phyloP scores from a whole-genome alignment of 2,113 vertebrate species.

The Petrocephalus microphthalmus region DNA sequence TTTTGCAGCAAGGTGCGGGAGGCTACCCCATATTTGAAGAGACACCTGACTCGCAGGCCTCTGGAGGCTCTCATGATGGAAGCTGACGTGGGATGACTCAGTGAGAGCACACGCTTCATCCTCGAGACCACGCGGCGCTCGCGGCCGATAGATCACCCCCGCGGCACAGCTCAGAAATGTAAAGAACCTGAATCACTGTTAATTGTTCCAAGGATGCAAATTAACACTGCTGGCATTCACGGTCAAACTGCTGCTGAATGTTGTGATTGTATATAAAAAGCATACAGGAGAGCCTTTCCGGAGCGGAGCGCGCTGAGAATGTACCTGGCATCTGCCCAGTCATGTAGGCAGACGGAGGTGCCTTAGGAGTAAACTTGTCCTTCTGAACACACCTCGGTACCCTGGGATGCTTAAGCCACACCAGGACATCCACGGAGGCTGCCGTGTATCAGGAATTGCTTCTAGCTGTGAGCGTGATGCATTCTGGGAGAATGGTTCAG shows the following conservation, averaged over 20 bases:
- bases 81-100: background rate
- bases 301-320: background rate
- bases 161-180: background rate
- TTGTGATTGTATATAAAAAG: background rate
- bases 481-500: background rate
- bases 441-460: too few relatives aligned
- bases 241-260: background rate
- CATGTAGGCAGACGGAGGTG: background rate
- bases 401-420: background rate
- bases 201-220: background rate
- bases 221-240: background rate
- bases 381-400: background rate
- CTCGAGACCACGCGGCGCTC: background rate
- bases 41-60: background rate
- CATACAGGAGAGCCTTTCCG: background rate
- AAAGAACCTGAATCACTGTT: background rate
- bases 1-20: constrained; percentile 6
- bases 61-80: background rate
- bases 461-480: background rate
- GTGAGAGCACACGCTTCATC: background rate
- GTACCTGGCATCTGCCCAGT: background rate
- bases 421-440: background rate
- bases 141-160: background rate
- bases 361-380: background rate
- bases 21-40: background rate